Evolutionary conservation across 2,113 vertebrate genomes (phyloP).

Genomic region (Paracyprichromis sp.): DNA sequence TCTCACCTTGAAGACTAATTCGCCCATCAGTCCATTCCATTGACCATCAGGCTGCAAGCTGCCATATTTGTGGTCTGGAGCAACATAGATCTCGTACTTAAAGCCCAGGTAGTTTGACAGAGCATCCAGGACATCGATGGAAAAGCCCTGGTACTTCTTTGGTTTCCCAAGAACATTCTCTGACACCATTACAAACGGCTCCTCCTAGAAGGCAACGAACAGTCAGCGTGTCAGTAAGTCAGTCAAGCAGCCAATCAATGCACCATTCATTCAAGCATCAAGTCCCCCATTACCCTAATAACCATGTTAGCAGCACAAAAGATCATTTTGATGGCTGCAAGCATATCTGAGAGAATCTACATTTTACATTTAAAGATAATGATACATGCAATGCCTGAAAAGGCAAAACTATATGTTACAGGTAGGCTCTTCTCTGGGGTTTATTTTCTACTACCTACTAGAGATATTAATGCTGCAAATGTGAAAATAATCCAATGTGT

Average conservation of each 20-base stretch:
- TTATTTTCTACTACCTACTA: background rate
- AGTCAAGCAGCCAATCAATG: conserved; percentile 8
- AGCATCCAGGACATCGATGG: conserved; percentile 93
- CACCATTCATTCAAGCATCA: conserved; percentile 14
- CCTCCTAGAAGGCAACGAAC: conserved; percentile 78
- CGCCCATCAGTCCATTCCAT: conserved; percentile 96
- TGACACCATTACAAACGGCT: conserved; percentile 98
- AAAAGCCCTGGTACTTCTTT: conserved; percentile 97
- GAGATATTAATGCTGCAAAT: background rate
- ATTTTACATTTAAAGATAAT: background rate
- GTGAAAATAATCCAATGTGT: background rate
- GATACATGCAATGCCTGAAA: background rate
- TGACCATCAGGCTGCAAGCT: conserved; percentile 88
- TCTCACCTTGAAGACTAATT: conserved; percentile 93
- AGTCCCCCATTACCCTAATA: conserved; percentile 22
- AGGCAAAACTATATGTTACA: background rate
- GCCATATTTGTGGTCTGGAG: conserved; percentile 95
- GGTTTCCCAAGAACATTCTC: conserved; percentile 97
- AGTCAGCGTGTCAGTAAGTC: background rate
- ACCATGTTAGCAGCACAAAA: background rate
- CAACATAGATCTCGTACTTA: conserved; percentile 96
- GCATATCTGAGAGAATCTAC: background rate
- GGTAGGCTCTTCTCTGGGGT: background rate
- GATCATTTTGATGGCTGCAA: background rate
- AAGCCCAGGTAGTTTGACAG: conserved; percentile 95